Evolutionary conservation across 2,797 vertebrate genomes (phyloP).

Genomic region (Catharus ustulatus): DNA sequence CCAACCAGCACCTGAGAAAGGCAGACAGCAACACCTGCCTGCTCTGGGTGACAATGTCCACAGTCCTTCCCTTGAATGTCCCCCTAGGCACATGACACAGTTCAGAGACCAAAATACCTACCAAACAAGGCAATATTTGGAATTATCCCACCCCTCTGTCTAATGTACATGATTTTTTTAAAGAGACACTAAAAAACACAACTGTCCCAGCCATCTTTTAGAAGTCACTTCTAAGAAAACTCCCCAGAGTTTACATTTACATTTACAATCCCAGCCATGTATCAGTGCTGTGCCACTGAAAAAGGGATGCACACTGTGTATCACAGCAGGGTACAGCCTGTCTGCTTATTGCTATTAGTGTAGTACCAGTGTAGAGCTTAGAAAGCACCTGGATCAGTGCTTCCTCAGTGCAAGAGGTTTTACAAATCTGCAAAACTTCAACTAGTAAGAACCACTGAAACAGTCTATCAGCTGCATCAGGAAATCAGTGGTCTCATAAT

Average conservation of each 20-base stretch:
- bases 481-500: constrained; percentile 27
- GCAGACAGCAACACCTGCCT: neutral
- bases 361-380: neutral
- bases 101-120: neutral
- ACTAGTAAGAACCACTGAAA: neutral
- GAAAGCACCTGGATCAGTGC: neutral
- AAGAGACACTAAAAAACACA: neutral
- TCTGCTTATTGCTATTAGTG: neutral
- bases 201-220: neutral
- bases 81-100: neutral
- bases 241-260: neutral
- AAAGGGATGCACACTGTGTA: neutral
- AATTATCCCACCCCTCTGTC: neutral
- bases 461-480: constrained; percentile 6
- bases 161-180: neutral
- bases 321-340: neutral
- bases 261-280: neutral
- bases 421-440: neutral
- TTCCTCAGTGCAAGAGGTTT: neutral
- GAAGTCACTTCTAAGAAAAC: neutral
- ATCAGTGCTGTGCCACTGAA: neutral
- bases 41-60: neutral
- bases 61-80: neutral
- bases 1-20: neutral
- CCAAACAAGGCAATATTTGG: neutral